Base-by-base conservation (phyloP, 2,888 invertebrate species). In the Mythimna impura region DNA sequence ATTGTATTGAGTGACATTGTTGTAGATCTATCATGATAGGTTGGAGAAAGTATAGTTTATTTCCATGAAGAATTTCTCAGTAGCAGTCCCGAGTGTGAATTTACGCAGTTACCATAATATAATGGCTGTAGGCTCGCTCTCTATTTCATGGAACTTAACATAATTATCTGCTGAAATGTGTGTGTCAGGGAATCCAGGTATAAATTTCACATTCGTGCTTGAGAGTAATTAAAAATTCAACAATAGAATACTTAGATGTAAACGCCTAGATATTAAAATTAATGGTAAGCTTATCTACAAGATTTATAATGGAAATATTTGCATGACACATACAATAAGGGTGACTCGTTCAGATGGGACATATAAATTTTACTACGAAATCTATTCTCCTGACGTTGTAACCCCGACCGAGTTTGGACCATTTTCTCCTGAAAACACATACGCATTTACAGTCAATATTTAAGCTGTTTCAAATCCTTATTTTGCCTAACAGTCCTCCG, bases 291-390 rank as follows among this genome's bases (percentile, higher is more conserved):
- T 58, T 71, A 78, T 78, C 71, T 76, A 52, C 43, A 47, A 63
- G 78, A 69, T 74, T 69, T 55, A 77, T 77, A 70, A 61, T 61
- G 61, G 74, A 75, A 75, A 75, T 77, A 70, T 77, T 61, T 77
- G 54, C 74, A 78, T 76, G 58, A 60, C 66, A 63, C 43, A 36
- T 52, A 66, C 52, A 76, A 58, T 58, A 65, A 54, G 58, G 52
- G 54, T 70, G 63, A 69, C 34, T 66, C 69, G 64, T 54, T 58
- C 40, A 43, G 47, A 74, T 52, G 66, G 63, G 54, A 64, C 58
- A 58, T 78, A 76, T 77, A 54, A 22, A 71, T 76, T 75, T 77
- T 61, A 78, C 43, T 78, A 47, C 43, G 22, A n/a, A 22, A 47
- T 36, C 52, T 71, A 54, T 54, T 69, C 17, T 34, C 30, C 58